Conservation (phyloP, 2,888 invertebrate genomes). For the Rhingia campestris region DNA sequence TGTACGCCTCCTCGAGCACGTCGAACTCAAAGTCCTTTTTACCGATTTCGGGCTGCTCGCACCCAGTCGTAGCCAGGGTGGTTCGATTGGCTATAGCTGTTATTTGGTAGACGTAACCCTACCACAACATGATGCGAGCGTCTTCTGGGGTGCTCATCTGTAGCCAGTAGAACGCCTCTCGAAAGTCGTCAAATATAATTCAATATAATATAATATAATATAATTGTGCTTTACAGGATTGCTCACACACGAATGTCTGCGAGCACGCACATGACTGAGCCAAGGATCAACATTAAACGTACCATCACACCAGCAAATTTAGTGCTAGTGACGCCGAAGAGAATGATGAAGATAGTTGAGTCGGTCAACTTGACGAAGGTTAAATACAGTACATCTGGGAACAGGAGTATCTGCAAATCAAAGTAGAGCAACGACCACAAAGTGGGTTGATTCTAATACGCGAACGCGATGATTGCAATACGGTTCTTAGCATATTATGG, state of each 20-base stretch:
- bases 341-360: slow-evolving; percentile 97
- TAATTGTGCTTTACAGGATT: slow-evolving; percentile 80
- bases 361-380: slow-evolving; percentile 97
- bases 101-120: slow-evolving; percentile 99
- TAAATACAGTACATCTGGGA: slow-evolving; percentile 98
- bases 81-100: slow-evolving; percentile 99
- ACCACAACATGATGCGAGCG: slow-evolving; percentile 99
- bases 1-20: slow-evolving; percentile 99
- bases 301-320: slow-evolving; percentile 99
- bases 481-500: slow-evolving; percentile 99
- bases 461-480: slow-evolving; percentile 95
- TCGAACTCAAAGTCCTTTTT: slow-evolving; percentile 99
- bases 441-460: slow-evolving; percentile 98
- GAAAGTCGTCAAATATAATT: slow-evolving; percentile 99
- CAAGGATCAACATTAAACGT: slow-evolving; percentile 97
- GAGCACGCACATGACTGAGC: slow-evolving; percentile 98
- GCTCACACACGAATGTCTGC: slow-evolving; percentile 86
- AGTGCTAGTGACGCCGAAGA: slow-evolving; percentile 98
- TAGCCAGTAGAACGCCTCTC: slow-evolving; percentile 99
- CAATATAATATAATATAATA: slow-evolving; percentile 81
- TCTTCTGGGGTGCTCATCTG: slow-evolving; percentile 97
- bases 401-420: slow-evolving; percentile 97
- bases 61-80: slow-evolving; percentile 97
- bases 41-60: slow-evolving; percentile 97
- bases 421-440: slow-evolving; percentile 99